Evolutionary conservation across 2,113 vertebrate genomes (phyloP).

Genomic region (Paramormyrops kingsleyae): DNA sequence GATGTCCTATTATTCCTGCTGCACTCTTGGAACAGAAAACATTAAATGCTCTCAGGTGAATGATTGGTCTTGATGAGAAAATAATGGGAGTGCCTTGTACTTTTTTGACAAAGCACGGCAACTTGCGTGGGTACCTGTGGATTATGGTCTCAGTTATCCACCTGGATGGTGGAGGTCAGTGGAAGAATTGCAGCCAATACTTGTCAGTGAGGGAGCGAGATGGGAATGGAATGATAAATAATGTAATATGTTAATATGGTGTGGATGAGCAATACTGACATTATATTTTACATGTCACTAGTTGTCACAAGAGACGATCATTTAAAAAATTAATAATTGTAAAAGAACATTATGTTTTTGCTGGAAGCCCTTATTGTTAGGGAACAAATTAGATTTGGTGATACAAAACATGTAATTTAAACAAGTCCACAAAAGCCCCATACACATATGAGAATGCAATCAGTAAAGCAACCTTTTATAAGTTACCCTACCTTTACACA

Average conservation of each 20-base stretch:
- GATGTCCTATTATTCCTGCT: neutral
- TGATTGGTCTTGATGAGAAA: neutral
- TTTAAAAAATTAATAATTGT: neutral
- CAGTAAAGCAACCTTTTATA: neutral
- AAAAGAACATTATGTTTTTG: neutral
- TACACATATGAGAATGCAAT: neutral
- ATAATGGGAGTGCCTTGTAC: neutral
- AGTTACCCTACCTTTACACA: neutral
- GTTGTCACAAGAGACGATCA: neutral
- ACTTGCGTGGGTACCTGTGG: neutral
- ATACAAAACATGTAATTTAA: neutral
- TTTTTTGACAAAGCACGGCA: neutral
- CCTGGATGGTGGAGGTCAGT: neutral
- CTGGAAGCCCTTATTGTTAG: neutral
- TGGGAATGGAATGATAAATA: neutral
- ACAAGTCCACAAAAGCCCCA: neutral
- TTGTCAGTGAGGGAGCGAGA: neutral
- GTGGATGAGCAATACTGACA: neutral
- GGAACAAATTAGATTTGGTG: neutral
- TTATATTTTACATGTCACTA: neutral
- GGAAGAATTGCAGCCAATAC: neutral
- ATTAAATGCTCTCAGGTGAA: neutral
- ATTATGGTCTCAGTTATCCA: neutral
- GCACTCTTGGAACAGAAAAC: neutral
- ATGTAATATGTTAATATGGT: neutral